Evolutionary conservation across 2,113 vertebrate species (phyloP).

Genomic region (Pholis gunnellus): DNA sequence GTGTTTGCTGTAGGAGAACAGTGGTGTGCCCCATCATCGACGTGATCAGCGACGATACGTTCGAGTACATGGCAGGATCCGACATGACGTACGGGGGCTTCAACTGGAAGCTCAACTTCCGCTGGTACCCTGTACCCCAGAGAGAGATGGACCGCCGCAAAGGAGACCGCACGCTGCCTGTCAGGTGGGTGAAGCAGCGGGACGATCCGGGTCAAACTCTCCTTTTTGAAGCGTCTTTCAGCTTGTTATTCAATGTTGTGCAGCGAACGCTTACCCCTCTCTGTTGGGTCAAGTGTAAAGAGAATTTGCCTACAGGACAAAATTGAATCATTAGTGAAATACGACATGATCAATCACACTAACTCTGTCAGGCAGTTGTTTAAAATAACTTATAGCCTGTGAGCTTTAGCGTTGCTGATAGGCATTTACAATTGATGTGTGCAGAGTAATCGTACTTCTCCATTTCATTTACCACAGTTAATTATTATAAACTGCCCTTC

Average conservation of each 20-base stretch:
- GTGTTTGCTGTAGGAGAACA: conserved; percentile 86
- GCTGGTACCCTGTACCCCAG: conserved; percentile 99
- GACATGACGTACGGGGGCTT: conserved; percentile 99
- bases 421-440: conserved; percentile 22
- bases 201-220: neutral
- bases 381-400: neutral
- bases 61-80: conserved; percentile 99
- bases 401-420: neutral
- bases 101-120: conserved; percentile 99
- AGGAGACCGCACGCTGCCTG: conserved; percentile 96
- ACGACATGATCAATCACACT: neutral
- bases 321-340: conserved; percentile 11
- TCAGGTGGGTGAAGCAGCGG: conserved; percentile 82
- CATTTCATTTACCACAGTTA: conserved; percentile 34
- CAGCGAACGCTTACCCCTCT: conserved; percentile 4
- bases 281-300: conserved; percentile 11
- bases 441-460: neutral
- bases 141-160: conserved; percentile 99
- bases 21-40: conserved; percentile 99
- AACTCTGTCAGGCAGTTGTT: conserved; percentile 10
- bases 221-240: neutral
- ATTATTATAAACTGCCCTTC: conserved; percentile 16
- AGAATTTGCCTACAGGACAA: conserved; percentile 12
- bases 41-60: conserved; percentile 98
- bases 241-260: neutral